Conservation (phyloP, 2,888 invertebrate species). For the Apodemia hepburni region DNA sequence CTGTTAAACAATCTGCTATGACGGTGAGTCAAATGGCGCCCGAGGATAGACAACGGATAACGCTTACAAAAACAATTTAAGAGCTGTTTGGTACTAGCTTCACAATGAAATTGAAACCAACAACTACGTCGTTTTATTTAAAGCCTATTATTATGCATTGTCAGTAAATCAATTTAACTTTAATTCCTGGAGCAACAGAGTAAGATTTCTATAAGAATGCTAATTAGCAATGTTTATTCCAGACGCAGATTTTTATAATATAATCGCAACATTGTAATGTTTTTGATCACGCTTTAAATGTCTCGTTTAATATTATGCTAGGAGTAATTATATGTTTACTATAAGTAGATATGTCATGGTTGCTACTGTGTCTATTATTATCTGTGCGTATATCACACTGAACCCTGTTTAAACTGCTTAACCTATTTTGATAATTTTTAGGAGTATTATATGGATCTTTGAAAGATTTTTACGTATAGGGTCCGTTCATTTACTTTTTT, state of each 20-base stretch:
- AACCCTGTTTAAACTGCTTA: too few species aligned
- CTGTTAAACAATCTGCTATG: conserved; percentile 66
- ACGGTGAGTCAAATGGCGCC: conserved; percentile 69
- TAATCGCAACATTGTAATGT: conserved; percentile 55
- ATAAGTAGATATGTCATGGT: too few species aligned
- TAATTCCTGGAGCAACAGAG: conserved; percentile 36
- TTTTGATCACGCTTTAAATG: conserved; percentile 48
- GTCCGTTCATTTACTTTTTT: too few species aligned
- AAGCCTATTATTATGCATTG: background rate
- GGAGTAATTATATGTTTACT: too few species aligned
- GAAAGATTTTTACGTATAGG: too few species aligned
- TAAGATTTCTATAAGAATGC: conserved; percentile 54
- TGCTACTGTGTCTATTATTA: too few species aligned
- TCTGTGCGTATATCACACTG: too few species aligned
- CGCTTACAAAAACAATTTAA: conserved; percentile 51
- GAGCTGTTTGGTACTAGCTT: background rate
- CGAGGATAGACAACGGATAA: conserved; percentile 56
- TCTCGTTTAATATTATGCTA: conserved; percentile 39
- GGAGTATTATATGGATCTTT: too few species aligned
- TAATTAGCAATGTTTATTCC: conserved; percentile 60
- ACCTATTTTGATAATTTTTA: too few species aligned
- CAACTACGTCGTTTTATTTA: background rate
- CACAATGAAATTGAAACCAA: background rate
- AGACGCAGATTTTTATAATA: conserved; percentile 48
- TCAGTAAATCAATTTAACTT: conserved; percentile 13